phyloP scores from a whole-genome alignment of 1,140 invertebrate species.

The Gyrodactylus salaris region DNA sequence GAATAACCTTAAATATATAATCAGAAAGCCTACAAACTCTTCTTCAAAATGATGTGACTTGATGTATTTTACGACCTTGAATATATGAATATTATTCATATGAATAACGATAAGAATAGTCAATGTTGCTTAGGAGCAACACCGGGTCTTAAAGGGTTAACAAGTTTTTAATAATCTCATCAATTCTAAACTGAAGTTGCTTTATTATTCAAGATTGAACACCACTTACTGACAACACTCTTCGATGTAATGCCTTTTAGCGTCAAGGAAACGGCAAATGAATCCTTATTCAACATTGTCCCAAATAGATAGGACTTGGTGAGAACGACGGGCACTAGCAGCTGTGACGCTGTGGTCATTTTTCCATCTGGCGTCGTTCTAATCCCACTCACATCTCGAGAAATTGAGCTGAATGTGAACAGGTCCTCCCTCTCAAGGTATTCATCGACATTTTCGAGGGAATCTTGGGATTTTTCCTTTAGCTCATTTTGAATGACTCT shows the following conservation, averaged over 20 bases:
- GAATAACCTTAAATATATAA: too few species aligned
- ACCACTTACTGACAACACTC: constrained; percentile 40
- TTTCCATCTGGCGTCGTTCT: neutral
- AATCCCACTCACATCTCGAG: neutral
- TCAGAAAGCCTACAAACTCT: too few species aligned
- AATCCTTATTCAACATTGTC: neutral
- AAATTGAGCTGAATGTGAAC: neutral
- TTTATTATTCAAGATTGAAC: too few species aligned
- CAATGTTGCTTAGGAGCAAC: too few species aligned
- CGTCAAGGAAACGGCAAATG: constrained; percentile 19
- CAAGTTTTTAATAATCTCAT: too few species aligned
- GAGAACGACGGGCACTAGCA: neutral
- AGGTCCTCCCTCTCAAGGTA: neutral
- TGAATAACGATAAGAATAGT: too few species aligned
- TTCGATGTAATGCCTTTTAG: constrained; percentile 66
- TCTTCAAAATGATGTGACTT: too few species aligned
- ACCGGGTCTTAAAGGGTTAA: too few species aligned
- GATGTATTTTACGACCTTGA: too few species aligned
- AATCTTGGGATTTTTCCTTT: neutral
- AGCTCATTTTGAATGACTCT: neutral
- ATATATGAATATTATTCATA: too few species aligned
- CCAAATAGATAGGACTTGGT: neutral
- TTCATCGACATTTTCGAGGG: neutral
- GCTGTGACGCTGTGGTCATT: neutral
- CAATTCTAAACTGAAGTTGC: too few species aligned